Evolutionary conservation across 2,888 invertebrate species (phyloP), one percentile per base, ranked within the genome.

Genomic region (Hirtodrosophila duncani): DNA sequence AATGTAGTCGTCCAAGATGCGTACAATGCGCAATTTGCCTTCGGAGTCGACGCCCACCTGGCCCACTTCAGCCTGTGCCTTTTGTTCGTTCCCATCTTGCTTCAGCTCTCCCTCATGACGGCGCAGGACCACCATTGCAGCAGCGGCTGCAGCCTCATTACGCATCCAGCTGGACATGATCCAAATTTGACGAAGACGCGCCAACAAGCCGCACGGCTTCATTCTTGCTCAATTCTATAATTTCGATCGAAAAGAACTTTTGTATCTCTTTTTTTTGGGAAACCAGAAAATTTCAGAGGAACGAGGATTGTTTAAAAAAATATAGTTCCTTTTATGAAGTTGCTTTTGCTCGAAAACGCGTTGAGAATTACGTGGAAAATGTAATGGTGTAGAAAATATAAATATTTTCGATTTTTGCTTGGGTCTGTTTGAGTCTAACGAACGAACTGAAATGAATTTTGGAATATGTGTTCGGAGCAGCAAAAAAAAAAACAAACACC

Each of bases 181-280:
- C 74, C 74, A 75, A 30, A 80, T 61, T 11, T 60, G 57, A 16
- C 80, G 79, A 3, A 79, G 41, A n/a, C 77, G 60, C 11, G 63
- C 11, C 6, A 69, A 3, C 33, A 80, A 27, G 9, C 63, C 24
- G 2, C 48, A 55, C 7, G 68, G 50, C 39, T 75, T 78, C 71
- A 72, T 71, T 3, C 34, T 52, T 20, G 7, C 14, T 20, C n/a
- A n/a, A n/a, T n/a, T n/a, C n/a, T n/a, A n/a, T n/a, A n/a, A n/a
- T n/a, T n/a, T n/a, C n/a, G n/a, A n/a, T n/a, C n/a, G 20, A 11
- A 34, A 34, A 23, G 24, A 13, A n/a, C n/a, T n/a, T n/a, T n/a
- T n/a, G n/a, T n/a, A n/a, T n/a, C n/a, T n/a, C n/a, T 11, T 29
- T n/a, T 29, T 43, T 38, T 8, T n/a, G 11, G 53, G 29, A 55